Percentiles rank a stretch among this genome's conserved stretches.
phyloP scores from a whole-genome alignment of 2,888 invertebrate genomes.

The Archips xylosteana region DNA sequence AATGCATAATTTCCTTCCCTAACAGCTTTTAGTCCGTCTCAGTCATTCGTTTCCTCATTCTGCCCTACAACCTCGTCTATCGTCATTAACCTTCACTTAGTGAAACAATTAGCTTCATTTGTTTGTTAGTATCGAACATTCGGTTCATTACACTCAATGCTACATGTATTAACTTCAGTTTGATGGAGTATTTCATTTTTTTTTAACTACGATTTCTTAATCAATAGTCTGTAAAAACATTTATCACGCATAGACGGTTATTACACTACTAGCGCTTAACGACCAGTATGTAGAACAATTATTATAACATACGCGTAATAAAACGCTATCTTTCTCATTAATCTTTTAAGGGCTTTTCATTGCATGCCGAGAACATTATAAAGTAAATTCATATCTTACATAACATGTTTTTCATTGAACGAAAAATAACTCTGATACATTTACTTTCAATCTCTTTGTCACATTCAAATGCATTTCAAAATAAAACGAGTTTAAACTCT shows the following conservation, averaged over 20 bases:
- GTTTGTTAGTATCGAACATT: slow-evolving; percentile 28
- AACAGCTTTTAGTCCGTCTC: not conserved
- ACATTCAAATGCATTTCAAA: not conserved
- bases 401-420: slow-evolving; percentile 9
- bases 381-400: slow-evolving; percentile 13
- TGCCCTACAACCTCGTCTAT: slow-evolving; percentile 31
- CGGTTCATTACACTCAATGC: slow-evolving; percentile 32
- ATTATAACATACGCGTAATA: slow-evolving; percentile 12
- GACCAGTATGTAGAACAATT: slow-evolving; percentile 16
- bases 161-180: slow-evolving; percentile 27
- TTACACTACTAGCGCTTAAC: slow-evolving; percentile 12
- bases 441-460: not conserved
- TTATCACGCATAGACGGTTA: slow-evolving; percentile 19
- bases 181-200: slow-evolving; percentile 30
- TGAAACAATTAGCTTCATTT: slow-evolving; percentile 39
- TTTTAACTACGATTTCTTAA: slow-evolving; percentile 14
- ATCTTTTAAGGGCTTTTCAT: slow-evolving; percentile 20
- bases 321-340: slow-evolving; percentile 24
- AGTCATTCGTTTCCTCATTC: slow-evolving; percentile 7
- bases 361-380: not conserved
- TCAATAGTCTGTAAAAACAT: slow-evolving; percentile 26
- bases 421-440: not conserved
- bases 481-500: no score
- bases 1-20: no score
- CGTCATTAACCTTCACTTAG: slow-evolving; percentile 33